Evolutionary conservation across 2,888 invertebrate genomes (phyloP).

Genomic region (Leuctra nigra): DNA sequence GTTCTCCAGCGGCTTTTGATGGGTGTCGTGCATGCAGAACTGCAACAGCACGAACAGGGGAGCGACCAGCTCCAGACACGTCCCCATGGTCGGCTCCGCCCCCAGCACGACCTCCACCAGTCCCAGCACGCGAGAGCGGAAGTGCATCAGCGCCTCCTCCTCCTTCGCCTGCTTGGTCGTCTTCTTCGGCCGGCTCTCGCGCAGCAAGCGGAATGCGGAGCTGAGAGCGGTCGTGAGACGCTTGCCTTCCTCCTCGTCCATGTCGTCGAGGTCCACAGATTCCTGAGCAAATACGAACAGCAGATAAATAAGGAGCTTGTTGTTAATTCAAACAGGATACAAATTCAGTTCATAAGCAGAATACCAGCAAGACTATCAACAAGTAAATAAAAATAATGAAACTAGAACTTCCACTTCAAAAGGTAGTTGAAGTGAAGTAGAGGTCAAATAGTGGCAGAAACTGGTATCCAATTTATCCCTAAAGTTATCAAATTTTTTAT

Average conservation of each 20-base stretch:
- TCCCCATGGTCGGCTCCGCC: conserved; percentile 21
- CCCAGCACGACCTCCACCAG: conserved; percentile 28
- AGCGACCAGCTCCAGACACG: conserved; percentile 28
- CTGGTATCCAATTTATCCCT: too few species aligned
- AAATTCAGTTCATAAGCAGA: too few species aligned
- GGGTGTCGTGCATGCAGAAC: conserved; percentile 28
- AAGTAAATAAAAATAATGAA: too few species aligned
- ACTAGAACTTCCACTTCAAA: too few species aligned
- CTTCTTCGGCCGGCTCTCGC: not conserved
- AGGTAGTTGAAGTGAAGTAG: too few species aligned
- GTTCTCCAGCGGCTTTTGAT: conserved; percentile 30
- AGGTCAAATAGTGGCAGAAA: too few species aligned
- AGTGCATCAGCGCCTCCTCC: conserved; percentile 27
- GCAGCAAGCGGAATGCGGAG: conserved; percentile 1
- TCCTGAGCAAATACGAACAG: too few species aligned
- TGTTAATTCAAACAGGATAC: too few species aligned
- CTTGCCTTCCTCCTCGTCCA: conserved; percentile 37
- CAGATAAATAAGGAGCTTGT: too few species aligned
- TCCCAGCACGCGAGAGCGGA: conserved; percentile 29
- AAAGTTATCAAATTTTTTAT: too few species aligned
- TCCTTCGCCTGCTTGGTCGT: conserved; percentile 25
- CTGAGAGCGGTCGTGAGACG: conserved; percentile 37
- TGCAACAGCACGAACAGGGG: conserved; percentile 28
- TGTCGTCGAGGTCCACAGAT: conserved; percentile 35
- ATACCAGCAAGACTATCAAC: too few species aligned